Conservation (phyloP, 2,888 invertebrate genomes). For the Catonia carolina region DNA sequence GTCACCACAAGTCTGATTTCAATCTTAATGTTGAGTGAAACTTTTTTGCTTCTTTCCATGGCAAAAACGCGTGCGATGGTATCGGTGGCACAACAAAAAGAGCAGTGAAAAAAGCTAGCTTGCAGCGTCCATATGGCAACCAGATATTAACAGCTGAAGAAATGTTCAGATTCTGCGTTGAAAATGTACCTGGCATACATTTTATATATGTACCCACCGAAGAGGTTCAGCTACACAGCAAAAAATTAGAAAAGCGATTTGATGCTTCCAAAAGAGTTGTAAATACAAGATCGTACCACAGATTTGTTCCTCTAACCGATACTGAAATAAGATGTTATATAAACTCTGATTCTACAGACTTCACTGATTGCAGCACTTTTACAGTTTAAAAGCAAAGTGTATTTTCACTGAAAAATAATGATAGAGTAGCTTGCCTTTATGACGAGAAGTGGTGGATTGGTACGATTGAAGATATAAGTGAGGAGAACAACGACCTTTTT, state of each 20-base stretch:
- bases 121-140: background rate
- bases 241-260: background rate
- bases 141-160: slow-evolving; percentile 3
- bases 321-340: background rate
- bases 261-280: background rate
- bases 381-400: background rate
- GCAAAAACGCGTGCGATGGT: no score
- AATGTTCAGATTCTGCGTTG: background rate
- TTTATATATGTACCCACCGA: background rate
- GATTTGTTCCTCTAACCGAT: background rate
- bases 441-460: background rate
- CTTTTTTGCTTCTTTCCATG: no score
- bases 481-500: background rate
- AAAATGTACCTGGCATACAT: background rate
- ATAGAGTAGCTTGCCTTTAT: background rate
- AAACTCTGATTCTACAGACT: background rate
- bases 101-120: background rate
- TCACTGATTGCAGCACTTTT: background rate
- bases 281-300: background rate
- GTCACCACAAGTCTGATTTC: no score
- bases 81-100: no score
- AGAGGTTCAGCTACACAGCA: background rate
- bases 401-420: background rate
- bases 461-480: background rate
- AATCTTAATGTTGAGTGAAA: no score